A percentile compares a stretch with the other conserved stretches of the same genome.
Evolutionary conservation across 2,888 invertebrate species (phyloP).

Genomic region (Eulithis prunata): DNA sequence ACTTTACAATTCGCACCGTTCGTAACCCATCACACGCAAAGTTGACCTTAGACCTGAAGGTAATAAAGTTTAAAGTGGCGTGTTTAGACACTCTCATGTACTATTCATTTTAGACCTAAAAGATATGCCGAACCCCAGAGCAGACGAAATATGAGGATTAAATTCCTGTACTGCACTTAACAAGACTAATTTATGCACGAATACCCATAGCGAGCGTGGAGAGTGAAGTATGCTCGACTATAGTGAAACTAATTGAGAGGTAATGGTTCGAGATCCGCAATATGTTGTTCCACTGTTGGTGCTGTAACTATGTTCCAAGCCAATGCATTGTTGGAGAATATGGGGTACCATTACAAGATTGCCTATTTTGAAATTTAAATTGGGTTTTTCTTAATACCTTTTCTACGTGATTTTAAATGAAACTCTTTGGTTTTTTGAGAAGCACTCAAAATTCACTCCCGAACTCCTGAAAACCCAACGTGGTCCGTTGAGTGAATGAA

Average conservation of each 20-base stretch:
- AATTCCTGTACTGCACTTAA: constrained; percentile 83
- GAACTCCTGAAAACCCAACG: too few relatives aligned
- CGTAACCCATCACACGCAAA: constrained; percentile 45
- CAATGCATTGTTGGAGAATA: constrained; percentile 18
- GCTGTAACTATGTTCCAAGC: constrained; percentile 29
- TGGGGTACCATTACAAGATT: neutral
- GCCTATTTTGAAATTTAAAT: neutral
- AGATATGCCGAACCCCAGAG: constrained; percentile 77
- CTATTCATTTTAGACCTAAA: constrained; percentile 74
- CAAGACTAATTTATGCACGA: constrained; percentile 81
- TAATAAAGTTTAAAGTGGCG: constrained; percentile 56
- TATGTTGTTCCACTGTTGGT: constrained; percentile 54
- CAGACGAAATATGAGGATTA: constrained; percentile 84
- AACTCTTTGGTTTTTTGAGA: too few relatives aligned
- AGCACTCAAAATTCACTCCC: too few relatives aligned
- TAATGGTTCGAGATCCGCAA: constrained; percentile 69
- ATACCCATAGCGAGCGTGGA: constrained; percentile 56
- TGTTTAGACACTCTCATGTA: constrained; percentile 49
- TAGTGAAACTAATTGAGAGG: constrained; percentile 81
- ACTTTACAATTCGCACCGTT: constrained; percentile 4
- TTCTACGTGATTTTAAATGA: too few relatives aligned
- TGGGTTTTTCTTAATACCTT: neutral
- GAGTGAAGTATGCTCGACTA: constrained; percentile 55
- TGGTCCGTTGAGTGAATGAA: too few relatives aligned
- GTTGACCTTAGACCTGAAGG: constrained; percentile 48